A percentile compares a stretch with the other conserved stretches of the same genome.
These are phyloP conservation scores for Ictidomys tridecemlineatus DNA, from an alignment of 2,113 vertebrate genomes.

Conservation along the genomic window DNA sequence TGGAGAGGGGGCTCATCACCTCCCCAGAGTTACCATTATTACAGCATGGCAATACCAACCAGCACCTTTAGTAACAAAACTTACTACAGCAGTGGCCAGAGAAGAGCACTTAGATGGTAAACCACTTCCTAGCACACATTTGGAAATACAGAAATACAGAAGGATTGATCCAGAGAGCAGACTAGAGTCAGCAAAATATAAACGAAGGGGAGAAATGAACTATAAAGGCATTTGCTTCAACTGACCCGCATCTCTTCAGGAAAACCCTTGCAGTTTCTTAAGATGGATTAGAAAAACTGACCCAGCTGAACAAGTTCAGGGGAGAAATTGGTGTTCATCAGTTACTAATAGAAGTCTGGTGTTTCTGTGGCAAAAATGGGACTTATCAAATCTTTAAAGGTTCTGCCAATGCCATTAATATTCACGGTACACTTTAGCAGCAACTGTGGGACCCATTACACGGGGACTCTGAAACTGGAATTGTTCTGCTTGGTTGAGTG, in stretches of 20 bases:
- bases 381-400: conserved; percentile 82
- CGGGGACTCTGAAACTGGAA: conserved; percentile 71
- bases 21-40: conserved; percentile 8
- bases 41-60: neutral
- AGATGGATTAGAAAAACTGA: neutral
- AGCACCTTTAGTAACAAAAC: conserved; percentile 14
- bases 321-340: neutral
- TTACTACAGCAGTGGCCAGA: neutral
- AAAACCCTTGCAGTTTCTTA: conserved; percentile 52
- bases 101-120: neutral
- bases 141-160: neutral
- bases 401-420: conserved; percentile 81
- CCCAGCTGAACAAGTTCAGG: neutral
- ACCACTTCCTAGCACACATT: conserved; percentile 35
- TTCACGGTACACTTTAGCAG: conserved; percentile 83
- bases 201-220: neutral
- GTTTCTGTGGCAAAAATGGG: conserved; percentile 79
- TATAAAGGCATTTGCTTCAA: neutral
- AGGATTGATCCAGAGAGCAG: neutral
- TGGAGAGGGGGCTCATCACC: neutral
- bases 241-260: neutral
- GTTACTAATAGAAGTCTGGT: conserved; percentile 62
- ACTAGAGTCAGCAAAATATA: neutral
- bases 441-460: conserved; percentile 78
- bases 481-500: conserved; percentile 67